Evolutionary conservation across 1,140 invertebrate species (phyloP), one percentile per base, ranked within the genome.

Genomic region (Lordiphosa mommai): DNA sequence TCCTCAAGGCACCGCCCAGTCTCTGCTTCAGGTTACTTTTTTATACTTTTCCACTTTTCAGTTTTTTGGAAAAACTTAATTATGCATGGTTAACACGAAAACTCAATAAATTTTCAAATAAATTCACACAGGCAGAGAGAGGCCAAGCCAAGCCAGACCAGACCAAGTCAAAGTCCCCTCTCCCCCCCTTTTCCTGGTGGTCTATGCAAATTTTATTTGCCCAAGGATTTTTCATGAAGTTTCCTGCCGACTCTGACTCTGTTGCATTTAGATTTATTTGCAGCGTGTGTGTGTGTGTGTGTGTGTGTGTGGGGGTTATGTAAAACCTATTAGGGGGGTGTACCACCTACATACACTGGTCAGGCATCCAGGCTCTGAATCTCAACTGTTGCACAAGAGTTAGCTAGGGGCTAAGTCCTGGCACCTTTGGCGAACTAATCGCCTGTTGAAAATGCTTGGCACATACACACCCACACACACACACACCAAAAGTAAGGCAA

Each of bases 51-150:
- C 20, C 20, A 23, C 20, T 27, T 27, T 27, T 27, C 23, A 27
- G 23, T 27, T 27, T 27, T 27, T 27, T 27, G 71, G 66, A 64
- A 74, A 76, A 86, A 86, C 82, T 86, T 82, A 86, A 86, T 86
- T 86, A 86, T 86, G 84, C 76, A 82, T 86, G 82, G 82, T 86
- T 86, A 86, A 86, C 82, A 86, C 82, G 82, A 86, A 86, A 86
- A 86, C 82, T 86, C 82, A 86, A 86, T 86, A 86, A 86, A 86
- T 86, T 86, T 86, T 71, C 84, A 76, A 73, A 82, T 77, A 86
- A 82, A 86, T 76, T 85, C 67, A 72, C 67, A 85, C 57, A 58
- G 58, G 38, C 23, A 13, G n/a, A 34, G 13, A 13, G 7, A 14
- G 14, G 37, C 10, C 27, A 8, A 12, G 14, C 29, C 16, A 27